Evolutionary conservation across 2,113 vertebrate genomes (phyloP), one percentile per base, ranked within the genome.

Genomic region (Pelmatolapia mariae): DNA sequence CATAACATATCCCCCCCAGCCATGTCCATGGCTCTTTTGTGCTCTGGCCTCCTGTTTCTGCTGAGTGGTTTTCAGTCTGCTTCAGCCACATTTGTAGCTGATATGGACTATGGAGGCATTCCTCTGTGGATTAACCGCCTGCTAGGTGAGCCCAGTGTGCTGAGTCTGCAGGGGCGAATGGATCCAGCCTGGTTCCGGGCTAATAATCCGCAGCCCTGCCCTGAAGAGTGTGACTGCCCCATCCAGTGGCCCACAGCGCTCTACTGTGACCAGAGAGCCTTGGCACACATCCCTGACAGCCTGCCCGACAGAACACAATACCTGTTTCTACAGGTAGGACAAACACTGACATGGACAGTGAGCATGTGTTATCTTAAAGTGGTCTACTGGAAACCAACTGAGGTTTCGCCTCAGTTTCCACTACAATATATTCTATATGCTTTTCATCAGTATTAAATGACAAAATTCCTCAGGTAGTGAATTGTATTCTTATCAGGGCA

Each of bases 231-330:
- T 16, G 95, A 96, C 79, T 97, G 96, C 82, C 96, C 96, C n/a
- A 94, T 96, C 80, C 96, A 97, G 54, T 97, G 97, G 96, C 95
- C 96, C 78, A 96, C 95, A 1, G 95, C 96, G 0, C 53, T 96
- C n/a, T 97, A 97, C 85, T 96, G 96, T 47, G 96, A 97, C 89
- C 89, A 95, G 83, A 93, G 94, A 83, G 90, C 78, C 9, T 90
- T 96, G 85, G 45, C 15, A 8, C 29, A 89, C 19, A 24, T 95
- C 22, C 95, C 96, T 2, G 52, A 87, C 16, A 7, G 1, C 36
- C 94, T 97, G 87, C 95, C 96, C 0, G 26, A 83, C 47, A 88
- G 80, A 85, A 95, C 94, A 10, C 91, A 96, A 13, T 97, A 97
- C 92, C 85, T 97, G 3, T 97, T 97, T 87, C 89, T 97, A 13